A percentile compares a stretch with the other conserved stretches of the same genome.
Conservation (phyloP, 2,888 invertebrate species). For the Amiota communis region DNA sequence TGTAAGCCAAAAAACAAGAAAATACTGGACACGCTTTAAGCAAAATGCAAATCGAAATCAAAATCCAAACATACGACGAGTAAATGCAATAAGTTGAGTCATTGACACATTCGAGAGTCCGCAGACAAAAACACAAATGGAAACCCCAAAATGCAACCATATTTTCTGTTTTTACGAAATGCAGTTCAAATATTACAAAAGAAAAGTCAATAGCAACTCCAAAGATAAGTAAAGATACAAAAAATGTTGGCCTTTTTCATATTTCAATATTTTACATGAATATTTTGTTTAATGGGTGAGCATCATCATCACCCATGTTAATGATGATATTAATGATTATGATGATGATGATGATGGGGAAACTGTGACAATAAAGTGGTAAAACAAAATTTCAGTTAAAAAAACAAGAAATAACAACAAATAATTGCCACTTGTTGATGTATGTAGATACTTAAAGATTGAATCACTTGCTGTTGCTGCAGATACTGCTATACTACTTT, state of each 20-base stretch:
- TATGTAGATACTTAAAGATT: neutral
- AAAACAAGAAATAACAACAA: constrained; percentile 8
- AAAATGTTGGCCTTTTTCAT: constrained; percentile 19
- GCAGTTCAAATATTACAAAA: constrained; percentile 28
- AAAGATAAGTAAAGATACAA: neutral
- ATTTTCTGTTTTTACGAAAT: constrained; percentile 16
- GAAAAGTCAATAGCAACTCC: constrained; percentile 20
- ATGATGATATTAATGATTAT: constrained; percentile 3
- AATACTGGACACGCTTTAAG: no score
- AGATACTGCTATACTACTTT: no score
- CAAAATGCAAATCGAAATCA: no score
- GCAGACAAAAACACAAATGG: no score
- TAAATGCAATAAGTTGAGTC: no score
- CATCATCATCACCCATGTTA: neutral
- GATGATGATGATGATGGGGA: constrained; percentile 7
- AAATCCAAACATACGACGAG: no score
- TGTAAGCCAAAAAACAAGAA: no score
- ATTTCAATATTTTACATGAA: constrained; percentile 12
- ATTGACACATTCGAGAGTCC: no score
- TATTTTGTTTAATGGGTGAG: neutral
- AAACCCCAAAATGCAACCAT: neutral
- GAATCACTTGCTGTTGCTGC: neutral
- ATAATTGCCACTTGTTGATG: constrained; percentile 25
- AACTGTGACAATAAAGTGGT: constrained; percentile 11
- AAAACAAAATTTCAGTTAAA: neutral